Evolutionary conservation across 2,888 invertebrate species (phyloP).

Genomic region (Lapara coniferarum): DNA sequence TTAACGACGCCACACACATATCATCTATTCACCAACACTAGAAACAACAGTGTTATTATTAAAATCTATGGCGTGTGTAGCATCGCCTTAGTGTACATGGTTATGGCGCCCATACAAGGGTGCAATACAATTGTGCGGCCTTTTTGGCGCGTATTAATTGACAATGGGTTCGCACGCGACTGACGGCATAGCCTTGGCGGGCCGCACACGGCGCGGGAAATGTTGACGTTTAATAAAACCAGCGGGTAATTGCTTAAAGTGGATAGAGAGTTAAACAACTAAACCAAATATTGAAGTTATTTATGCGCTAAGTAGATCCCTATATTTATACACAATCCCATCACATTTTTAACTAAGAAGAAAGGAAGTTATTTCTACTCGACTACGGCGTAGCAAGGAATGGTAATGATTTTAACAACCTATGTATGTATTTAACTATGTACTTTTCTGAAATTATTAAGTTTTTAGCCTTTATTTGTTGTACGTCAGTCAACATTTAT

Average conservation of each 20-base stretch:
- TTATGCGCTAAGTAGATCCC: too few species aligned
- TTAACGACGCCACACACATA: constrained; percentile 11
- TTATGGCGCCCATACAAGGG: constrained; percentile 55
- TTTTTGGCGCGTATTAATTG: constrained; percentile 69
- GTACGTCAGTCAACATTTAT: too few species aligned
- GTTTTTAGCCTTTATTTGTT: too few species aligned
- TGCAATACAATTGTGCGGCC: constrained; percentile 62
- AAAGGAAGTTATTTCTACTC: too few species aligned
- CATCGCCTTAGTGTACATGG: constrained; percentile 36
- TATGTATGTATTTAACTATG: too few species aligned
- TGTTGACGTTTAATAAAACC: neutral
- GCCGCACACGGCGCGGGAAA: constrained; percentile 34
- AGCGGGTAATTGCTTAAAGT: neutral
- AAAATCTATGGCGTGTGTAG: constrained; percentile 25
- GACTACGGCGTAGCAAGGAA: too few species aligned
- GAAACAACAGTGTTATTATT: constrained; percentile 27
- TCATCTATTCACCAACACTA: constrained; percentile 28
- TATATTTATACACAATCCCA: too few species aligned
- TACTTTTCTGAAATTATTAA: too few species aligned
- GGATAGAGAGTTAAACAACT: too few species aligned
- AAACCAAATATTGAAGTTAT: too few species aligned
- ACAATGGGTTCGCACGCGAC: constrained; percentile 62
- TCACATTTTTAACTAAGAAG: too few species aligned
- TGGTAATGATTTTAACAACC: too few species aligned
- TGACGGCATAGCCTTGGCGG: constrained; percentile 24